Evolutionary conservation across 2,888 invertebrate species (phyloP), one percentile per base, ranked within the genome.

Genomic region (Ophioninae sp.): DNA sequence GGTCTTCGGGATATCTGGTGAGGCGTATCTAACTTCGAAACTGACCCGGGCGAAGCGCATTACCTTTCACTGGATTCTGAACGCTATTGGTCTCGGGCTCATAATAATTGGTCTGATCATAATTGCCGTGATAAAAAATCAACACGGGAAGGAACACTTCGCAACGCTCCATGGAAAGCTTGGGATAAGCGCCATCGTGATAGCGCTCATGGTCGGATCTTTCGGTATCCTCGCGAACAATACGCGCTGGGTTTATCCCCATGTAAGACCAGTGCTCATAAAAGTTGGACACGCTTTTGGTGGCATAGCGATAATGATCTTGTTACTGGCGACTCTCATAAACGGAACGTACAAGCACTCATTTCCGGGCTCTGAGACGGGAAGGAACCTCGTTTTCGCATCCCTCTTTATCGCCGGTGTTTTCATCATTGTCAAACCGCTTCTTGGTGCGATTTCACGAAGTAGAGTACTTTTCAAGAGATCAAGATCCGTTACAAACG

Each of bases 41-140:
- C 2, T 92, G 1, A 81, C 89, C 2, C 86, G 91, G 37, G 10
- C 74, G 0, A 88, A 82, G 41, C 87, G 92, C 7, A 85, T 92
- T 6, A 91, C 88, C 2, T 74, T 91, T 17, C 93, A 93, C 84
- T 93, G 92, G 92, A 86, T 91, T 30, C 84, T 92, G 6, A 88
- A 91, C 69, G 63, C 87, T 0, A 41, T 86, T 0, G 93, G 93
- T 2, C 77, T 93, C 0, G 6, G 37, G 7, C 59, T 92, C 0
- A 71, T 92, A 51, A 59, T 88, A 1, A 86, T 88, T 56, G 92
- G 92, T 10, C 74, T 92, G 6, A 86, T 89, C 8, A 89, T 91
- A 75, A 89, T 89, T 61, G 64, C 92, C 58, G 86, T 90, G 1
- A 89, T 88, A 84, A 92, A 92, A 75, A 86, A 89, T 63, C 20